Conservation (phyloP, 2,113 vertebrate genomes). For the Heterochromis multidens region DNA sequence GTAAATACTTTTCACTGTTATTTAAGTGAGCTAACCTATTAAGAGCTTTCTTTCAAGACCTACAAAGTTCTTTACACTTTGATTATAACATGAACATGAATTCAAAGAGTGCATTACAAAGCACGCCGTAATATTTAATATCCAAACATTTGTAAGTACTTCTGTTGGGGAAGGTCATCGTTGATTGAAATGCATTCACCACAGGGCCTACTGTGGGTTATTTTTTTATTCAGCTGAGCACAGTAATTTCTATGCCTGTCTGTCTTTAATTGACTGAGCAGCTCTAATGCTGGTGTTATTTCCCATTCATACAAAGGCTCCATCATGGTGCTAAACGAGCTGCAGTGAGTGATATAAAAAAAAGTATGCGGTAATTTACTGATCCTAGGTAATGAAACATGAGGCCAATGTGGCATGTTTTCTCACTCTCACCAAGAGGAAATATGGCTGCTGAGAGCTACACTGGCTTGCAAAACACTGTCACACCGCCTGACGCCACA, state of each 20-base stretch:
- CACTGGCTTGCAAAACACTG: constrained; percentile 60
- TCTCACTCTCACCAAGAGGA: constrained; percentile 49
- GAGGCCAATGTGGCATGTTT: constrained; percentile 53
- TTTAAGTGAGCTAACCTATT: not conserved
- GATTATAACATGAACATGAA: not conserved
- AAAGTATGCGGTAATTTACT: constrained; percentile 42
- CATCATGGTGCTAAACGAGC: constrained; percentile 45
- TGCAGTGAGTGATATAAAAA: constrained; percentile 30
- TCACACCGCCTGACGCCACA: constrained; percentile 53
- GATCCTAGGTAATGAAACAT: constrained; percentile 58
- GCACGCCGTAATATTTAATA: not conserved
- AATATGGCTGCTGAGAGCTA: constrained; percentile 53
- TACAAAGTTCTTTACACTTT: not conserved
- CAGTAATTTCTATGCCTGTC: constrained; percentile 11
- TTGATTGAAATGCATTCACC: constrained; percentile 20
- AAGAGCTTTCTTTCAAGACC: not conserved
- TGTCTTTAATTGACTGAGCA: constrained; percentile 26
- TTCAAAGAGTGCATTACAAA: not conserved
- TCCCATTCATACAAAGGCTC: constrained; percentile 40
- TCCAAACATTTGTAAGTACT: not conserved
- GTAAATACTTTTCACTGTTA: not conserved
- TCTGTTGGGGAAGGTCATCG: constrained; percentile 8
- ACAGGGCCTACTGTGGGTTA: constrained; percentile 1
- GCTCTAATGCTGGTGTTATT: constrained; percentile 30
- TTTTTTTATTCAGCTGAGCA: constrained; percentile 19